A percentile compares a stretch with the other conserved stretches of the same genome.
Evolutionary conservation across 1,140 invertebrate genomes (phyloP).

Genomic region (Heliconius nattereri): DNA sequence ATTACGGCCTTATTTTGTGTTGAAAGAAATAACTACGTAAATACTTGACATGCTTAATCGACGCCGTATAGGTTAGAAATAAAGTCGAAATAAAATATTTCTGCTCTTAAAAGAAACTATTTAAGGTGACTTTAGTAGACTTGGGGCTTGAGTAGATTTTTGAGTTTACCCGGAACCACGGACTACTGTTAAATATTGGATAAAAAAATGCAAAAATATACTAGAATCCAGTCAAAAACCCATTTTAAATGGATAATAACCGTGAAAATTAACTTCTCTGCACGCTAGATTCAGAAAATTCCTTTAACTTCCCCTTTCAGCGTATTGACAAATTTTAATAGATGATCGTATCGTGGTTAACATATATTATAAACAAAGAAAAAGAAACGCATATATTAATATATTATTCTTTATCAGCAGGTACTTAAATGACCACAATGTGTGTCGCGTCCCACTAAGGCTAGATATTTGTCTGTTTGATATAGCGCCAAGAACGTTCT

Average conservation of each 20-base stretch:
- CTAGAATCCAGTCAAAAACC: no score
- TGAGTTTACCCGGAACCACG: no score
- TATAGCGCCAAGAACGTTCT: neutral
- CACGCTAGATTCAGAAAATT: neutral
- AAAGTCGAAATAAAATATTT: neutral
- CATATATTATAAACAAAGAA: no score
- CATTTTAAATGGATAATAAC: no score
- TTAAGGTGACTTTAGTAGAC: no score
- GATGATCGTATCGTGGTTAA: no score
- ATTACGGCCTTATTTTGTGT: constrained; percentile 19
- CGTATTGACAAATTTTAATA: neutral
- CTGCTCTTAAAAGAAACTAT: neutral
- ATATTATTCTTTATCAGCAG: no score
- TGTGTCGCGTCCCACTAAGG: neutral
- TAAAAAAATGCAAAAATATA: no score
- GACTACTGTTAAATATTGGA: no score
- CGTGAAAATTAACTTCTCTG: no score
- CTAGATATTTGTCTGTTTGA: neutral
- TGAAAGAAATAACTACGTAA: constrained; percentile 25
- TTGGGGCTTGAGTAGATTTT: no score
- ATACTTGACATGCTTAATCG: constrained; percentile 23
- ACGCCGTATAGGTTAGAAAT: neutral
- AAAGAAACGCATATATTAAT: no score
- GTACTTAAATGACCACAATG: neutral
- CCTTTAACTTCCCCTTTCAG: neutral